Evolutionary conservation across 2,888 invertebrate species (phyloP).

Genomic region (Ichneumon xanthorius): DNA sequence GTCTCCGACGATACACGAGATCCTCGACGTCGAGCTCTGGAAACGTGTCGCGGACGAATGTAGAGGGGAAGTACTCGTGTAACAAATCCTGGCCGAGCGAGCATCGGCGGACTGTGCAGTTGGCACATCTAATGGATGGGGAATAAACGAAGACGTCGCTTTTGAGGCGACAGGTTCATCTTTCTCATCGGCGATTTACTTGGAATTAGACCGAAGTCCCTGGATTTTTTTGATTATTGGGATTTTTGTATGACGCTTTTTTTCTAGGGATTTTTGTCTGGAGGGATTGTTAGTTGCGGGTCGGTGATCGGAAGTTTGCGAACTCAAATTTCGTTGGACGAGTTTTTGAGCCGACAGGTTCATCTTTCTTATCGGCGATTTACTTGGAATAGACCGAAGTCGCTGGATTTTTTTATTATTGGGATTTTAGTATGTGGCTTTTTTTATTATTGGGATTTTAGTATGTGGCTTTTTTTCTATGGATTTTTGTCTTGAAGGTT

Average conservation of each 20-base stretch:
- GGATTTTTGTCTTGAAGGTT: too few species aligned
- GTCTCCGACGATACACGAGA: neutral
- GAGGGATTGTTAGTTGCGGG: too few species aligned
- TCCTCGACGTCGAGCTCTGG: neutral
- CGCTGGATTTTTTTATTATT: too few species aligned
- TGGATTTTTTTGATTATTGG: neutral
- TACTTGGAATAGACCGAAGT: too few species aligned
- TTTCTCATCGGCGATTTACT: conserved; percentile 19
- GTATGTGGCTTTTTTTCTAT: too few species aligned
- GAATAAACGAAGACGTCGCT: conserved; percentile 33
- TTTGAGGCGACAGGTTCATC: conserved; percentile 30
- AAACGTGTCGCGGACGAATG: conserved; percentile 30
- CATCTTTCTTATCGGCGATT: too few species aligned
- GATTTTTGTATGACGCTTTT: neutral
- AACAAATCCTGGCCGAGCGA: conserved; percentile 4
- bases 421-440: too few species aligned
- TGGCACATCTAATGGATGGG: conserved; percentile 13
- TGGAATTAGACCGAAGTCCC: neutral
- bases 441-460: too few species aligned
- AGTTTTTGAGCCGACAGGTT: too few species aligned
- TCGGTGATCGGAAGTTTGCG: too few species aligned
- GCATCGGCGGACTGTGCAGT: neutral
- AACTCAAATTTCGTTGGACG: too few species aligned
- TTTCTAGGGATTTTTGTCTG: too few species aligned
- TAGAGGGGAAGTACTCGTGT: conserved; percentile 16